phyloP scores from a whole-genome alignment of 1,140 invertebrate species.

The Campoletis sonorensis region DNA sequence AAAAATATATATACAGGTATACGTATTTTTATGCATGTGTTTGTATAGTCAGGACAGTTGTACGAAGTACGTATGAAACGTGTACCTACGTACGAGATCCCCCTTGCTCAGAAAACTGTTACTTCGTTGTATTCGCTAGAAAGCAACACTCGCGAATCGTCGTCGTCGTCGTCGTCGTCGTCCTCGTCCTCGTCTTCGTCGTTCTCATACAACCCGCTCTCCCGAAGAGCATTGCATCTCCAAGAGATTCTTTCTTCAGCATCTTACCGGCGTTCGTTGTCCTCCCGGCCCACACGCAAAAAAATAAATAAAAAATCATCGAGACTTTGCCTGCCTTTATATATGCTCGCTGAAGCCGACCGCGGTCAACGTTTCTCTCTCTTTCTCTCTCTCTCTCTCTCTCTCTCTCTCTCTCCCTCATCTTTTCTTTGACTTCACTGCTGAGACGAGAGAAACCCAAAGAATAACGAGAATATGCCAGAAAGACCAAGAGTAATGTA shows the following conservation, averaged over 20 bases:
- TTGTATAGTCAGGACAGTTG: conserved; percentile 30
- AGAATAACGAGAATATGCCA: conserved; percentile 2
- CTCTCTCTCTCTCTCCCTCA: neutral
- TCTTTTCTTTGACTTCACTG: too few species aligned
- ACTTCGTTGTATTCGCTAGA: conserved; percentile 43
- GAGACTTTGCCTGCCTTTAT: conserved; percentile 35
- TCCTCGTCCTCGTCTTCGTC: conserved; percentile 7
- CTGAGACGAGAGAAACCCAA: neutral
- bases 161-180: too few species aligned
- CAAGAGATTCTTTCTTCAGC: neutral
- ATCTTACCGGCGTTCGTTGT: conserved; percentile 28
- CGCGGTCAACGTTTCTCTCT: neutral
- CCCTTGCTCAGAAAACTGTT: conserved; percentile 40
- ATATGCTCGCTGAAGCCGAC: conserved; percentile 17
- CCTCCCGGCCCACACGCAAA: conserved; percentile 33
- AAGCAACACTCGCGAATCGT: conserved; percentile 21
- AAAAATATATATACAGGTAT: neutral
- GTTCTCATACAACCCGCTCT: conserved; percentile 8
- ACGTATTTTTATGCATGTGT: neutral
- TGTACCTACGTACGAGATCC: conserved; percentile 16
- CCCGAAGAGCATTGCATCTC: neutral
- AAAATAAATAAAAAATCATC: conserved; percentile 43
- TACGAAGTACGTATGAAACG: conserved; percentile 38
- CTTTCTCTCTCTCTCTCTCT: neutral
- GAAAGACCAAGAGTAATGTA: conserved; percentile 8